Conservation (phyloP, 1,140 invertebrate genomes). For the Ptiloglossa arizonensis region DNA sequence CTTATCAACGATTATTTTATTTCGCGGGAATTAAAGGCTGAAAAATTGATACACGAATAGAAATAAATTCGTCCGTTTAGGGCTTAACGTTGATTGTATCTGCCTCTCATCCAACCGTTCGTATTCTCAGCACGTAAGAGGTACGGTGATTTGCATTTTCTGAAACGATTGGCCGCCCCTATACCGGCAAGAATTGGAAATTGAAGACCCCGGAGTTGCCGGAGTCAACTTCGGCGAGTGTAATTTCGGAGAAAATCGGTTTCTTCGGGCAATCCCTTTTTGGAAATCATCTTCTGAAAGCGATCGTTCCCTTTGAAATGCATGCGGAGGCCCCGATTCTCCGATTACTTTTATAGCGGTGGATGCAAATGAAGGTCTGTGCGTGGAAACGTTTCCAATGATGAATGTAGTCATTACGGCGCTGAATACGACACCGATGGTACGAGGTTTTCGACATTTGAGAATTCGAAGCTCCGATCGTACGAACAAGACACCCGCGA, state of each 20-base stretch:
- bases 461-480: no score
- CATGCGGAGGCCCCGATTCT: not conserved
- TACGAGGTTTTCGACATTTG: no score
- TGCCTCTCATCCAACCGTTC: not conserved
- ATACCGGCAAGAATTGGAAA: not conserved
- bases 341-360: not conserved
- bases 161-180: not conserved
- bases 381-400: no score
- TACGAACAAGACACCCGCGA: no score
- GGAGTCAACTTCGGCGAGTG: not conserved
- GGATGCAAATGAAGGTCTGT: not conserved
- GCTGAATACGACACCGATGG: no score
- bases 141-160: slow-evolving; percentile 38
- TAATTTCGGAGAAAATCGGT: not conserved
- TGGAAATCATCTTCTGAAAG: no score
- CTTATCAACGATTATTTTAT: no score
- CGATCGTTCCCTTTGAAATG: not conserved
- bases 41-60: not conserved
- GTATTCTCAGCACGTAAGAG: slow-evolving; percentile 15
- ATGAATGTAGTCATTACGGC: no score
- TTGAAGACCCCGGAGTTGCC: not conserved
- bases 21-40: no score
- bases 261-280: not conserved
- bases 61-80: not conserved
- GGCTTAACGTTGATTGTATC: slow-evolving; percentile 13